Evolutionary conservation across 2,113 vertebrate species (phyloP), one percentile per base, ranked within the genome.

Genomic region (Neotragus moschatus): DNA sequence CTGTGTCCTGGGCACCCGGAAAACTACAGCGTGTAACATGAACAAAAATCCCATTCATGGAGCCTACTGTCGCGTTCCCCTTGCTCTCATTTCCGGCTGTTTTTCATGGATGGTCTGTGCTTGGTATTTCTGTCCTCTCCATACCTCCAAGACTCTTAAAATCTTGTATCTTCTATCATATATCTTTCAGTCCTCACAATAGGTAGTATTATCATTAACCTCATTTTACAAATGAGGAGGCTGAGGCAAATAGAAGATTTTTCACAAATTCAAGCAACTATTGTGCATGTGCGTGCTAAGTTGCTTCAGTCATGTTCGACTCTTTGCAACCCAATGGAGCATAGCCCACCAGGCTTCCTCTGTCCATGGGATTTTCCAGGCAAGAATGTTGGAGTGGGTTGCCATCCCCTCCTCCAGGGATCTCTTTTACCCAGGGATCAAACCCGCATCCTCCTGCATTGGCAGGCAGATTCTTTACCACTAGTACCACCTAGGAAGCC

Each of bases 211-310:
- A 56, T 73, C 19, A 85, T 77, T 49, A 90, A 73, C 66, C 56
- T 43, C 82, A 26, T 70, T 91, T 95, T 84, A 66, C 75, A 93
- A 61, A 88, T 55, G 51, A 88, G 53, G 73, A 84, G 19, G 82
- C 36, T 7, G n/a, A 94, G 55, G 53, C 58, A 43, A 84, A 75
- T 47, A 49, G 1, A 82, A 8, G 51, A 49, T 56, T 49, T 84
- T 56, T 51, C 39, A 36, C 14, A 86, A 90, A 84, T 75, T 47
- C 47, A 58, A 77, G 58, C n/a, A 53, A 43, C 26, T 77, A 9
- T 58, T 16, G 66, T 73, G 21, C 36, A 11, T 23, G 5, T 23
- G 19, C 0, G 36, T 73, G 21, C 66, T 73, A 73, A 75, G 70
- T 43, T 3, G 3, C 70, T 75, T 39, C 39, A 75, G 6, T 43